Conservation (phyloP, 2,888 invertebrate genomes). For the Cantharis nigra region DNA sequence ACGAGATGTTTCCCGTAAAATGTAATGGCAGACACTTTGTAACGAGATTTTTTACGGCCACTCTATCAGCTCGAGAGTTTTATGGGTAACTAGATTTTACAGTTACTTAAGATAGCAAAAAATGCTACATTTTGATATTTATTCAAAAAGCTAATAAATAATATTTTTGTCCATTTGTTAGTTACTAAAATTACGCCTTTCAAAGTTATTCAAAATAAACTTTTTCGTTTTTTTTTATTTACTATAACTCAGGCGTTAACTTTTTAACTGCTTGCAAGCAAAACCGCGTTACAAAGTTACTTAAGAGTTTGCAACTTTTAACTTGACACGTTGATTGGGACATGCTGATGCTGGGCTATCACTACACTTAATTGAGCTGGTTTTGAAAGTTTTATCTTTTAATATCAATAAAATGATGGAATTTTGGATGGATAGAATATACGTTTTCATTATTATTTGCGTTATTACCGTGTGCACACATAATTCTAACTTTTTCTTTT, state of each 20-base stretch:
- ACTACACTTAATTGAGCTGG: neutral
- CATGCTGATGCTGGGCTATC: neutral
- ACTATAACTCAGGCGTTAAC: neutral
- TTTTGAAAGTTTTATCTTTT: neutral
- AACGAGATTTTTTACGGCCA: constrained; percentile 23
- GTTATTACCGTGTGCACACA: neutral
- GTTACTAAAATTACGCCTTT: neutral
- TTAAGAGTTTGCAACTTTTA: neutral
- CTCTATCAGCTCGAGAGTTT: constrained; percentile 18
- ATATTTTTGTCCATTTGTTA: neutral
- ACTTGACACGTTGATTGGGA: neutral
- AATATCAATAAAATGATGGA: neutral
- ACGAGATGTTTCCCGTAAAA: constrained; percentile 17
- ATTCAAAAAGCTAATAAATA: neutral
- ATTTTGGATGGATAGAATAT: neutral
- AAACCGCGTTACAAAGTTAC: neutral
- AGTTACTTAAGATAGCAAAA: constrained; percentile 7
- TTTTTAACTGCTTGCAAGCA: neutral
- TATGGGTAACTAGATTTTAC: constrained; percentile 17
- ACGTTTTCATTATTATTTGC: neutral
- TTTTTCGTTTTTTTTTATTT: neutral
- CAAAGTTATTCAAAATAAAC: neutral
- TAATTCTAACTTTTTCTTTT: neutral
- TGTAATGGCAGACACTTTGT: constrained; percentile 23
- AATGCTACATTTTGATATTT: neutral